Base-by-base conservation (phyloP, 2,797 vertebrate genomes). In the Cetoscarus ocellatus region DNA sequence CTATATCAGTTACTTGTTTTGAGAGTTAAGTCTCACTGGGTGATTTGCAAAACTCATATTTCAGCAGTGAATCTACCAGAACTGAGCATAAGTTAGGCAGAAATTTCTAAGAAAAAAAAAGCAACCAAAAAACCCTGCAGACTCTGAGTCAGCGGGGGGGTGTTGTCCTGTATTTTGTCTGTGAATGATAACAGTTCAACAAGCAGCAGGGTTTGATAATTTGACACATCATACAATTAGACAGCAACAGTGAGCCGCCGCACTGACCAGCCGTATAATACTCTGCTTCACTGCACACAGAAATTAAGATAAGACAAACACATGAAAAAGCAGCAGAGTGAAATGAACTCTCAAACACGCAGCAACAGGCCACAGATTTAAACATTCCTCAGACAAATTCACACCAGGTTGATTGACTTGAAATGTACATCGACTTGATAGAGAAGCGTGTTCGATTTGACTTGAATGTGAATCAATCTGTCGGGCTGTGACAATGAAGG, bases 391-490 rank as follows among this genome's bases (percentile, higher is more conserved):
- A 0, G 10, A 17, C 61, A 67, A 34, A 61, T 67, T 44, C 5
- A 54, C 36, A 70, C 43, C 27, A 18, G 35, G 49, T 61, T 61
- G 69, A 79, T 50, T 74, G 66, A 76, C 53, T 73, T 61, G 15
- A 64, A 78, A 27, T 78, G 59, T 64, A 53, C 65, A 79, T 67
- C 5, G 40, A 56, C 49, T 69, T 56, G 68, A 79, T 58, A 68
- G 76, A 74, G 75, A 44, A 12, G 61, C 44, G 13, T 1, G 6
- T 17, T 1, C 52, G 54, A 57, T 73, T 61, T 52, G 65, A 73
- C 50, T 73, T 35, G 62, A 70, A 67, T 47, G 53, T 72, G 78
- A 71, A 85, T 80, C 49, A 52, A 70, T 82, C 68, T 70, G 77
- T 86, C 74, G 74, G 48, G 43, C 58, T 8, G 49, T 83, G 76